Base-by-base conservation (phyloP, 2,888 invertebrate genomes). In the Leuctra nigra region DNA sequence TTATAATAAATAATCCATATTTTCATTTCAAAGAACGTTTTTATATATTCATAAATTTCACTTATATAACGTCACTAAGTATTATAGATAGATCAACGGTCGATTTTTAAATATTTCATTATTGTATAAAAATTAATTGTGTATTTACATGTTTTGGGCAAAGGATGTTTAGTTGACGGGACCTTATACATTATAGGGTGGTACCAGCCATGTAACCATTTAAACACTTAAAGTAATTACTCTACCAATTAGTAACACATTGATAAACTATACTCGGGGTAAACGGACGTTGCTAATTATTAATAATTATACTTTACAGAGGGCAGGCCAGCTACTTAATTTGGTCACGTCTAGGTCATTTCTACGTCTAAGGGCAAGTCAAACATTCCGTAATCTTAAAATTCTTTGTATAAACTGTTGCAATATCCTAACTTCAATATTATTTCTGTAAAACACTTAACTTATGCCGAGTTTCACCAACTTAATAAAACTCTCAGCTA, bases 61-160 rank as follows among this genome's bases (percentile, higher is more conserved):
- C n/a, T n/a, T n/a, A n/a, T n/a, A n/a, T 29, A 29, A 29, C 11
- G 7, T 44, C 44, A 20, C n/a, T n/a, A n/a, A n/a, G n/a, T n/a
- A n/a, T n/a, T 44, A 44, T 44, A 44, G 44, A 44, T 44, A 20
- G n/a, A 44, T 44, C 23, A 44, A 44, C 44, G 44, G n/a, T 22
- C 23, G 4, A 44, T 22, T 20, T 44, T 44, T 20, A 22, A 44
- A 20, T 44, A 44, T 20, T 44, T 22, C 44, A 44, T 44, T 44
- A 11, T 44, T 44, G 44, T 44, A 44, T 44, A 44, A 44, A 44
- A 44, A 44, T 44, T 44, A 44, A 44, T 44, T 44, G 44, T 44
- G 44, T 44, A 44, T 44, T 20, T 44, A 44, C 44, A 44, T 44
- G 44, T 44, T 6, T 44, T 23, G 4, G 41, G 22, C 20, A 23